Conservation (phyloP, 2,797 vertebrate genomes). For the Chaetophractus vellerosus region DNA sequence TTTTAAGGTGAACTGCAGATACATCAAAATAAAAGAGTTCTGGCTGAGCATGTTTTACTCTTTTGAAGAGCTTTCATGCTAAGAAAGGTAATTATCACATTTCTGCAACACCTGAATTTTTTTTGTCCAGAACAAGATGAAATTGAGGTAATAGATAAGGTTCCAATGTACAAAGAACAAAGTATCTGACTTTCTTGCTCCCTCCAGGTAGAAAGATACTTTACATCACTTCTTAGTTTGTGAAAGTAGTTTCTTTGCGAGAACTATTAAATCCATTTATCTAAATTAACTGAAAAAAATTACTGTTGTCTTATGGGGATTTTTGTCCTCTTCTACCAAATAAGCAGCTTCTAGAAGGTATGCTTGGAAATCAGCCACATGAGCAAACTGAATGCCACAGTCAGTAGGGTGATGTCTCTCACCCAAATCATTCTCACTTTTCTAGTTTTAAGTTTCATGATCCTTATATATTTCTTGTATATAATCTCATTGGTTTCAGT, state of each 20-base stretch:
- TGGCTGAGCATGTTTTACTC: background rate
- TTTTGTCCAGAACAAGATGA: background rate
- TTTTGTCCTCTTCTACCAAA: background rate
- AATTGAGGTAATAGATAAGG: background rate
- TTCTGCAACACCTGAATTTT: background rate
- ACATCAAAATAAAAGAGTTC: background rate
- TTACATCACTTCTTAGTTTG: background rate
- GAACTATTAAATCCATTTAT: background rate
- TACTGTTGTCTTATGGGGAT: background rate
- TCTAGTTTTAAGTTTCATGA: background rate
- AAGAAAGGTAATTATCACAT: background rate
- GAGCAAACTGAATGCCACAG: background rate
- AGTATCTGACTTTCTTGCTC: background rate
- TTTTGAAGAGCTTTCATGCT: background rate
- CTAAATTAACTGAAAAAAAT: background rate
- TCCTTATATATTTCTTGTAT: background rate
- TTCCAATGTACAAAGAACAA: background rate
- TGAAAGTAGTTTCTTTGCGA: background rate
- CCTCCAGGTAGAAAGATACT: background rate
- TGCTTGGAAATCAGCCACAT: background rate
- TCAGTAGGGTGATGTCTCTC: background rate
- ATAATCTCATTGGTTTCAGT: background rate
- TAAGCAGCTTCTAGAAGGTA: background rate
- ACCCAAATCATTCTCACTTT: background rate
- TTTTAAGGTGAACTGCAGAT: background rate